Conservation (phyloP, 2,888 invertebrate genomes). For the Galerucella nymphaeae region DNA sequence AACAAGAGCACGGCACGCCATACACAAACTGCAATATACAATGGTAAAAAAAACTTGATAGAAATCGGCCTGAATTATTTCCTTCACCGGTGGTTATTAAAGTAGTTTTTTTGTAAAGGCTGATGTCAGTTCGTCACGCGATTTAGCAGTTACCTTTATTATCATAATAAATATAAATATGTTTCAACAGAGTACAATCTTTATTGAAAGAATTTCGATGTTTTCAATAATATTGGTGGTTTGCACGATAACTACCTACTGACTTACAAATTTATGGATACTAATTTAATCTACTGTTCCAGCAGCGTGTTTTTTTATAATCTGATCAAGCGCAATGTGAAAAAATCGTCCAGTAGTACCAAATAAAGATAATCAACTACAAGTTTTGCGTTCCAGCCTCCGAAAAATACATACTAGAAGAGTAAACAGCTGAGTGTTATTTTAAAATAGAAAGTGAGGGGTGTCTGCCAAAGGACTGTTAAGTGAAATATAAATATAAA, state of each 20-base stretch:
- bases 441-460: too few species aligned
- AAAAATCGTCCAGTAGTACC: too few species aligned
- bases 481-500: too few species aligned
- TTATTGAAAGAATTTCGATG: constrained; percentile 31
- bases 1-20: constrained; percentile 17
- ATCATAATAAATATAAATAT: constrained; percentile 27
- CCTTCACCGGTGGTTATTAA: constrained; percentile 56
- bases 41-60: constrained; percentile 48
- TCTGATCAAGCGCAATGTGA: not conserved
- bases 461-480: too few species aligned
- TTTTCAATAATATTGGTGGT: constrained; percentile 23
- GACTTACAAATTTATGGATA: not conserved
- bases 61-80: constrained; percentile 55
- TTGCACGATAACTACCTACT: constrained; percentile 10
- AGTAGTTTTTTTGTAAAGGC: constrained; percentile 50
- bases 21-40: constrained; percentile 43
- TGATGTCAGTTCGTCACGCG: constrained; percentile 58
- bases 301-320: not conserved
- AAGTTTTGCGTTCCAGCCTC: too few species aligned
- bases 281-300: too few species aligned
- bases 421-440: too few species aligned
- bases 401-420: too few species aligned
- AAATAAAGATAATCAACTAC: too few species aligned
- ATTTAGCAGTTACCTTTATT: constrained; percentile 53
- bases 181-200: constrained; percentile 19